A percentile compares a stretch with the other conserved stretches of the same genome.
Evolutionary conservation across 2,797 vertebrate species (phyloP).

Genomic region (Phataginus tricuspis): DNA sequence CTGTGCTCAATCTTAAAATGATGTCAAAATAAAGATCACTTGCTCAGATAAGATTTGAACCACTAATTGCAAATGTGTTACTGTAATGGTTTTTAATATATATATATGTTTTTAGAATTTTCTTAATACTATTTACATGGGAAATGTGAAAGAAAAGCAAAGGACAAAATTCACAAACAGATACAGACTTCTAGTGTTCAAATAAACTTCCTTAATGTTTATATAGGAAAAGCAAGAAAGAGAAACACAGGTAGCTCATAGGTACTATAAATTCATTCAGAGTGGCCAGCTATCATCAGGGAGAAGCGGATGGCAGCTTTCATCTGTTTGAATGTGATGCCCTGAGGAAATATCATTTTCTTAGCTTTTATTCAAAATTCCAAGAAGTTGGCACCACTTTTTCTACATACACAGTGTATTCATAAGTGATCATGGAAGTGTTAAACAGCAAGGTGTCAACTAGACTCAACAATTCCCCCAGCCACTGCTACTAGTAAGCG

Average conservation of each 20-base stretch:
- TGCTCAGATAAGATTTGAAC: neutral
- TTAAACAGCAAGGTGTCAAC: neutral
- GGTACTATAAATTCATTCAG: neutral
- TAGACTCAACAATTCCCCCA: neutral
- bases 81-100: neutral
- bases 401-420: neutral
- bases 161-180: neutral
- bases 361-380: neutral
- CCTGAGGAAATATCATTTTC: neutral
- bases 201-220: neutral
- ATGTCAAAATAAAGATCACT: constrained; percentile 10
- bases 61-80: neutral
- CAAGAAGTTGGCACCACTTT: neutral
- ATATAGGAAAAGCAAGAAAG: neutral
- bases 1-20: neutral
- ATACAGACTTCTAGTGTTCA: constrained; percentile 38
- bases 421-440: neutral
- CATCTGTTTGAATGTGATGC: neutral
- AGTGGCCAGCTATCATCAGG: neutral
- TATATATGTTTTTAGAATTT: neutral
- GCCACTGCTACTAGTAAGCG: too few relatives aligned
- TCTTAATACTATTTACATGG: neutral
- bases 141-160: neutral
- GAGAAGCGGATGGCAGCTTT: neutral
- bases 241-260: neutral